A percentile compares a stretch with the other conserved stretches of the same genome.
phyloP scores from a whole-genome alignment of 1,140 invertebrate genomes.

The Diabrotica virgifera region DNA sequence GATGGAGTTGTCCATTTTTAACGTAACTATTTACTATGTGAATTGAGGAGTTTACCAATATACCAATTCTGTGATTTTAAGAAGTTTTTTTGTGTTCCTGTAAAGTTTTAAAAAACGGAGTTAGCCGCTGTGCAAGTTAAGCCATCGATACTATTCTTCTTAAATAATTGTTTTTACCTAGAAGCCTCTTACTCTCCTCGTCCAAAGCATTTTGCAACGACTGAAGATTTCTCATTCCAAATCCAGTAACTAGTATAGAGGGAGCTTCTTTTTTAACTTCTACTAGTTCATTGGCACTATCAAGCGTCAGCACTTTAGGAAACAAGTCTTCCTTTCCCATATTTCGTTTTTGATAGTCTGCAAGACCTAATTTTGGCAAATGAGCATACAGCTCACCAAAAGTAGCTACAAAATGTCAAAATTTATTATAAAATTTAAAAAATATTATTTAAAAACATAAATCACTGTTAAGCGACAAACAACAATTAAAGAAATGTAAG shows the following conservation, averaged over 20 bases:
- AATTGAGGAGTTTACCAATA: too few species aligned
- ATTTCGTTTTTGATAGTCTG: not conserved
- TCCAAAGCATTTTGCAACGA: conserved; percentile 32
- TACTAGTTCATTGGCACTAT: not conserved
- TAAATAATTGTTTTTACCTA: not conserved
- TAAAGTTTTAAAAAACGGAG: too few species aligned
- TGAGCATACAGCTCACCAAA: not conserved
- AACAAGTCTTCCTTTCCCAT: conserved; percentile 3
- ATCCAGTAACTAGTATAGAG: conserved; percentile 34
- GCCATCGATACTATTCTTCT: not conserved
- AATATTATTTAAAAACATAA: too few species aligned
- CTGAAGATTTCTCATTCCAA: conserved; percentile 33
- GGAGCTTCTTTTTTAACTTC: conserved; percentile 13
- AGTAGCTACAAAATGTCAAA: not conserved
- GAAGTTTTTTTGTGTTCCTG: too few species aligned
- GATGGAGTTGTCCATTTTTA: too few species aligned
- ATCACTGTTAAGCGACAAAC: too few species aligned
- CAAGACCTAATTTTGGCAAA: not conserved
- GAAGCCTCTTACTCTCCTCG: conserved; percentile 24
- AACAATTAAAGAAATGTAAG: too few species aligned
- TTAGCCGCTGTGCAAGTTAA: too few species aligned
- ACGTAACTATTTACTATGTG: too few species aligned
- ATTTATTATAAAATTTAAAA: too few species aligned
- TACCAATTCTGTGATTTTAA: too few species aligned
- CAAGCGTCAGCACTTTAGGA: conserved; percentile 8